Conservation (phyloP, 1,140 invertebrate genomes). For the Bombus polaris region DNA sequence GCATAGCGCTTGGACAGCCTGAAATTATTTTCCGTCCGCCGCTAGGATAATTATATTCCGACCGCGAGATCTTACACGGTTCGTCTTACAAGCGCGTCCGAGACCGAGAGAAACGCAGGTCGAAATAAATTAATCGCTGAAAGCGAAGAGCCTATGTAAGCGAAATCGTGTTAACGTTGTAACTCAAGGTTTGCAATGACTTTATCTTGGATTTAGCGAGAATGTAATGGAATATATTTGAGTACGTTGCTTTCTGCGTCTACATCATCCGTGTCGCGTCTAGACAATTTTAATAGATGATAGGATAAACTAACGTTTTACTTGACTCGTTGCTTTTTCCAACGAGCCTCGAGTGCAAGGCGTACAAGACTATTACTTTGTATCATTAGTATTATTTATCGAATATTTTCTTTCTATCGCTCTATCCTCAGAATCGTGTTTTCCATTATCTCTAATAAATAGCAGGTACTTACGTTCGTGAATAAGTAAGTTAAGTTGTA, state of each 20-base stretch:
- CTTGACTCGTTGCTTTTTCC: no score
- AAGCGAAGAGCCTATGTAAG: neutral
- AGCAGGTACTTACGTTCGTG: no score
- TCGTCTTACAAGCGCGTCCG: neutral
- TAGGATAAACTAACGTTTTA: no score
- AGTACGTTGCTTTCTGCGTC: neutral
- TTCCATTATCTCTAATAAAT: no score
- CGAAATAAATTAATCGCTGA: slow-evolving; percentile 11
- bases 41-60: slow-evolving; percentile 49
- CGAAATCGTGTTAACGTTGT: neutral
- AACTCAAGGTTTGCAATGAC: neutral
- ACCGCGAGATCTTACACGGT: slow-evolving; percentile 3
- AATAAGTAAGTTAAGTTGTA: no score
- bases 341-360: no score
- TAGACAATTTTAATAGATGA: no score
- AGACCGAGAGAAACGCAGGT: neutral
- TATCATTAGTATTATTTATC: no score
- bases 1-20: slow-evolving; percentile 38
- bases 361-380: no score
- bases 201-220: neutral
- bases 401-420: no score
- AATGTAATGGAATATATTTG: neutral
- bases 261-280: neutral
- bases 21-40: slow-evolving; percentile 47
- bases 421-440: no score